phyloP scores from a whole-genome alignment of 2,888 invertebrate species.

The Pomacea canaliculata region DNA sequence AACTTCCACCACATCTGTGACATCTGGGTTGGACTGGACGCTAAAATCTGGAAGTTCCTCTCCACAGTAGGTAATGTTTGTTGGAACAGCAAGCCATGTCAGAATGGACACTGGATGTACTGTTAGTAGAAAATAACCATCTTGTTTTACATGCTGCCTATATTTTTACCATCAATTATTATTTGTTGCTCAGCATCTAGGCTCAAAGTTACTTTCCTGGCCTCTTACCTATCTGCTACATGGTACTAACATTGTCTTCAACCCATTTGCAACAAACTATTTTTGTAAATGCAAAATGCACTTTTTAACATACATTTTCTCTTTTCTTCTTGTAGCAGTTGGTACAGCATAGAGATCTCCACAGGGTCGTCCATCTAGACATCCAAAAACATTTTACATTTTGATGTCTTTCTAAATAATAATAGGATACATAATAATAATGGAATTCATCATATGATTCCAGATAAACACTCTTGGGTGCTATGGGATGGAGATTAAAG shows the following conservation, averaged over 20 bases:
- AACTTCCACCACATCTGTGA: constrained; percentile 41
- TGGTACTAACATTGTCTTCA: too few species aligned
- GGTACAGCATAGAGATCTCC: constrained; percentile 36
- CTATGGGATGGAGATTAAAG: too few species aligned
- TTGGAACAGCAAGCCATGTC: constrained; percentile 48
- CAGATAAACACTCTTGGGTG: too few species aligned
- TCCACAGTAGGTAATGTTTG: constrained; percentile 34
- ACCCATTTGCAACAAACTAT: too few species aligned
- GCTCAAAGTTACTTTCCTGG: too few species aligned
- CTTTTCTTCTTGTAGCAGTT: constrained; percentile 39
- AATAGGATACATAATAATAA: too few species aligned
- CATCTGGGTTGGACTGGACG: constrained; percentile 46
- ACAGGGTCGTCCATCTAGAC: constrained; percentile 32
- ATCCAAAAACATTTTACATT: constrained; percentile 4
- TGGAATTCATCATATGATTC: too few species aligned
- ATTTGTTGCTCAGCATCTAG: too few species aligned
- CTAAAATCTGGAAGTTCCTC: constrained; percentile 48
- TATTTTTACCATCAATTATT: too few species aligned
- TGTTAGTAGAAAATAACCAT: constrained; percentile 26
- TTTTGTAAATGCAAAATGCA: too few species aligned
- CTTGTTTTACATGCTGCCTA: background rate
- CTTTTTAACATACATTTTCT: constrained; percentile 36
- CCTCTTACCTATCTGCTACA: too few species aligned
- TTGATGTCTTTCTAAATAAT: too few species aligned
- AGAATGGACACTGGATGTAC: constrained; percentile 46